Base-by-base conservation (phyloP, 2,888 invertebrate genomes). In the Drosophila quasianomalipes region DNA sequence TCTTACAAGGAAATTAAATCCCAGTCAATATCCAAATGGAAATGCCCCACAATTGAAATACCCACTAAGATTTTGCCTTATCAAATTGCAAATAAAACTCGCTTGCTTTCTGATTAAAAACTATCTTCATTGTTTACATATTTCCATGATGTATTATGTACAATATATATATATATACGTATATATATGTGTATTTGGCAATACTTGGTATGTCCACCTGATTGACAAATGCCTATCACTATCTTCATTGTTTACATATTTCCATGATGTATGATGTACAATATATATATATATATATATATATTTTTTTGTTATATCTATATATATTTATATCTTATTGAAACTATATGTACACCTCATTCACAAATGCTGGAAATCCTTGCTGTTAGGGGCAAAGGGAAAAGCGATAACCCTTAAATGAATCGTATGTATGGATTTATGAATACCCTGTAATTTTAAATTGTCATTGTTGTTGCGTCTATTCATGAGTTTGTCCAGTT, bases 401-500 rank as follows among this genome's bases (percentile, higher is more conserved):
- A 30, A 3, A 47, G 44, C 7, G 59, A 63, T 30, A 90, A 83
- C 7, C 62, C 26, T 7, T 4, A 6, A 47, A 16, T 26, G 9
- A 26, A 9, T 26, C 19, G n/a, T 33, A 4, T 47, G 22, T 12
- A 28, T 19, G 14, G 3, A 16, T 1, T 16, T 35, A 7, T 47
- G n/a, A 41, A 69, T 73, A 91, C 92, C 91, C 72, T 89, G 83
- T 53, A 92, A 76, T 92, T 92, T 10, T 92, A 70, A 39, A 39
- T 39, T 19, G 19, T 39, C 37, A 39, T 39, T 39, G 37, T 39
- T 44, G 75, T 82, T 91, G 62, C 85, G 89, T n/a, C 79, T 89
- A 70, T 83, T 93, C 92, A 93, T 95, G 82, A 91, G 92, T 84
- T 89, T 93, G 91, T 95, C 95, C 68, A 95, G 79, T 82, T 95